These are phyloP conservation scores for Periphyllus acericola DNA, from an alignment of 2,888 invertebrate genomes.

Conservation along the genomic window DNA sequence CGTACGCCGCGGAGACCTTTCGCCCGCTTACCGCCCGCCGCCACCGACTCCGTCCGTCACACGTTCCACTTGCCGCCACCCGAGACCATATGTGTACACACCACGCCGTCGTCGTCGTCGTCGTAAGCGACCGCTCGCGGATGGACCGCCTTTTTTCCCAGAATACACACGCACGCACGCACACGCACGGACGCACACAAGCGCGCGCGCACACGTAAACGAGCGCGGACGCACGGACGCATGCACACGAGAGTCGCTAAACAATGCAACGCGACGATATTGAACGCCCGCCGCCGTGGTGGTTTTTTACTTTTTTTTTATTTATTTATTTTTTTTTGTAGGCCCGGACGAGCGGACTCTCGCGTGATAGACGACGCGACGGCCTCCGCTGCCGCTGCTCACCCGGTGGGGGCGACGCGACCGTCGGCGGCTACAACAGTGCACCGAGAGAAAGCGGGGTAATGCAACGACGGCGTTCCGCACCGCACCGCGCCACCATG, in stretches of 20 bases:
- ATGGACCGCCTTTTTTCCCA: conserved; percentile 28
- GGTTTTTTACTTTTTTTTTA: background rate
- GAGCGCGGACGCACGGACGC: background rate
- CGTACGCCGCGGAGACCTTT: background rate
- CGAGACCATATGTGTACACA: background rate
- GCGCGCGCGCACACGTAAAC: background rate
- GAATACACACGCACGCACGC: background rate
- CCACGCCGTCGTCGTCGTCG: background rate
- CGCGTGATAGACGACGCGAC: conserved; percentile 42
- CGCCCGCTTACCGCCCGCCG: background rate
- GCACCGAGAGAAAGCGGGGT: background rate
- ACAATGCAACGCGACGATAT: conserved; percentile 49
- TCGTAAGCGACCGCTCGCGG: conserved; percentile 2
- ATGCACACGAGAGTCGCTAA: background rate
- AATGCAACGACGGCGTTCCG: conserved; percentile 7
- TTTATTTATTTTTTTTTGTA: background rate
- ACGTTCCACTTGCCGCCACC: background rate
- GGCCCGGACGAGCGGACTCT: conserved; percentile 21
- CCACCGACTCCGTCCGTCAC: background rate
- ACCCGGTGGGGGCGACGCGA: background rate
- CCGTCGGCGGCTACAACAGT: background rate
- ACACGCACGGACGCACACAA: background rate
- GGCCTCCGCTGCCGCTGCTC: background rate
- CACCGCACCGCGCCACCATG: background rate
- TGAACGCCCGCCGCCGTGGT: conserved; percentile 24